Evolutionary conservation across 2,113 vertebrate species (phyloP).

Genomic region (Cochlearius cochlearius): DNA sequence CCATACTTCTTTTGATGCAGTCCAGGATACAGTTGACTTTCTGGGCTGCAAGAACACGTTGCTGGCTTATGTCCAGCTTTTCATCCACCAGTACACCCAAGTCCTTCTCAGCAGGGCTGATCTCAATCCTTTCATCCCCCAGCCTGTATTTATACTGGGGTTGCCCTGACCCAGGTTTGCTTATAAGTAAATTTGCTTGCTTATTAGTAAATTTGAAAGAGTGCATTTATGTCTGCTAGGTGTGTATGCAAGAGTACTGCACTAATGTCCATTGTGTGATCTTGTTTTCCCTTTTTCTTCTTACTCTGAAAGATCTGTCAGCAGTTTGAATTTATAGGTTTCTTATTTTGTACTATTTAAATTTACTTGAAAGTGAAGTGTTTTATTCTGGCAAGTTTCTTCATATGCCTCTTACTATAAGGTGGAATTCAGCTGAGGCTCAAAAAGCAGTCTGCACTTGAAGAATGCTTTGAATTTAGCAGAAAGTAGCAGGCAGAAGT

Average conservation of each 20-base stretch:
- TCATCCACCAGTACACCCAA: background rate
- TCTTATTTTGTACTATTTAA: background rate
- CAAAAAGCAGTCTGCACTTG: background rate
- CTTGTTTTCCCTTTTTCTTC: background rate
- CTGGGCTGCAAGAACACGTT: accelerated
- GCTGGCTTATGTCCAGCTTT: background rate
- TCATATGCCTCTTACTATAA: background rate
- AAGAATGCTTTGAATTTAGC: background rate
- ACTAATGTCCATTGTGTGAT: background rate
- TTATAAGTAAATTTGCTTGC: background rate
- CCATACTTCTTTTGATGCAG: accelerated
- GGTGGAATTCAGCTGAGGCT: background rate
- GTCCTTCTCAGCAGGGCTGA: accelerated
- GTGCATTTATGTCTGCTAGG: background rate
- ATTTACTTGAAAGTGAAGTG: background rate
- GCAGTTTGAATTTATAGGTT: background rate
- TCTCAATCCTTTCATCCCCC: background rate
- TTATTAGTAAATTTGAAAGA: background rate
- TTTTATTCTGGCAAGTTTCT: background rate
- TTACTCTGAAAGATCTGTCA: background rate
- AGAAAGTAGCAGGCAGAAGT: background rate
- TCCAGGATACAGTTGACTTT: accelerated
- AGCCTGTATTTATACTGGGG: background rate
- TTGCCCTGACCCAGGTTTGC: background rate
- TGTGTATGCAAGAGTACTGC: background rate